Evolutionary conservation across 2,888 invertebrate genomes (phyloP), one percentile per base, ranked within the genome.

Genomic region (Tenthredo scrophulariae): DNA sequence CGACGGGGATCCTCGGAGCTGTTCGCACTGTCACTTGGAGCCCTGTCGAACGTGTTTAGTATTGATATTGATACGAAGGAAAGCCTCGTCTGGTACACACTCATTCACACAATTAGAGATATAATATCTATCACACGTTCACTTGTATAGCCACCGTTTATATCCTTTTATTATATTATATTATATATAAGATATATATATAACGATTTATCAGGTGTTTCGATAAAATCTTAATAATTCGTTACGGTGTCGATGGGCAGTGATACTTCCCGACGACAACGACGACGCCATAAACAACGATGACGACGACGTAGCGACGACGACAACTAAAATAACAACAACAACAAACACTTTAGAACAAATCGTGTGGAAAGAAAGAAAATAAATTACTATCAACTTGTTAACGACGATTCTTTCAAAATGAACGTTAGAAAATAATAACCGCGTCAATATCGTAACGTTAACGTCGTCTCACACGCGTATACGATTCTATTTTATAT

Each of bases 231-330:
- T 33, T 67, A 67, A 67, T 67, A 33, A 67, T 33, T 67, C 67
- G 33, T 67, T 33, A 3, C 67, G 29, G 33, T 67, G 67, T 67
- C 67, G 67, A 18, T 67, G 22, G 33, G 29, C 26, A 67, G 67
- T 67, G 15, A 6, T 67, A 67, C 67, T 67, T 85, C 84, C 85
- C 86, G 37, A 75, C 82, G 85, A 86, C 85, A 79, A 86, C 86
- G 82, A 85, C 62, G 40, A 67, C 65, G 82, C 26, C 77, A 74
- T 18, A 70, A 70, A 46, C 94, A 94, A 94, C 94, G 54, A 67
- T 74, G 75, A 62, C 22, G 70, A 79, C 58, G 15, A 33, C 85
- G 85, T 10, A 26, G 10, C 67, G 67, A 67, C 67, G 29, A 67
- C 67, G 67, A 33, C 5, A 26, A 67, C 13, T 15, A 33, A 13